Percentiles rank a stretch among this genome's conserved stretches.
phyloP scores from a whole-genome alignment of 2,888 invertebrate genomes.

The Nineta flava region DNA sequence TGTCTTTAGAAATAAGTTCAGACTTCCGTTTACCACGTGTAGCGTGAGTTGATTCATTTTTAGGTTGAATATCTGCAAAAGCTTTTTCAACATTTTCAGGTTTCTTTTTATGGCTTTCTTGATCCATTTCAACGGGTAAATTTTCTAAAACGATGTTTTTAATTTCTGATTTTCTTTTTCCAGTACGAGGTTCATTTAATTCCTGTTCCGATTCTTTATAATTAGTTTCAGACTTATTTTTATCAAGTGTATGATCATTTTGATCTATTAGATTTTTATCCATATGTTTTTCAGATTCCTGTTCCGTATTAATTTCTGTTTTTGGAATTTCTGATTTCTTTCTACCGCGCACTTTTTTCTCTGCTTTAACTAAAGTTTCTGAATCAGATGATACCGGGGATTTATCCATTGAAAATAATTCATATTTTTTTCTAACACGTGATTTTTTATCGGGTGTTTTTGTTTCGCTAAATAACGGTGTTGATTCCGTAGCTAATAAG shows the following conservation, averaged over 20 bases:
- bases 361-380: conserved; percentile 9
- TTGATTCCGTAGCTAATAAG: neutral
- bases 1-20: conserved; percentile 2
- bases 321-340: neutral
- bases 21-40: neutral
- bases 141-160: conserved; percentile 8
- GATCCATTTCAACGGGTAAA: conserved; percentile 3
- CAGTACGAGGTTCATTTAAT: conserved; percentile 3
- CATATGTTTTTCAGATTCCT: neutral
- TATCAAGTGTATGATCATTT: neutral
- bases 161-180: conserved; percentile 2
- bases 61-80: neutral
- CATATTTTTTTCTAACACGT: too few species aligned
- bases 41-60: neutral
- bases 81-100: neutral
- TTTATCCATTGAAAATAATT: too few species aligned
- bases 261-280: conserved; percentile 1
- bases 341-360: neutral
- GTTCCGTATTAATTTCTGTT: conserved; percentile 1
- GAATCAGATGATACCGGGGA: neutral
- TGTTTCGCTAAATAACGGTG: neutral
- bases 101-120: neutral
- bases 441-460: too few species aligned
- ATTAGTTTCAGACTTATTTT: neutral
- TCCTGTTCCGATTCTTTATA: conserved; percentile 4